Percentiles rank a stretch among this genome's conserved stretches.
phyloP scores from a whole-genome alignment of 2,113 vertebrate species.

The Malaclemys terrapin region DNA sequence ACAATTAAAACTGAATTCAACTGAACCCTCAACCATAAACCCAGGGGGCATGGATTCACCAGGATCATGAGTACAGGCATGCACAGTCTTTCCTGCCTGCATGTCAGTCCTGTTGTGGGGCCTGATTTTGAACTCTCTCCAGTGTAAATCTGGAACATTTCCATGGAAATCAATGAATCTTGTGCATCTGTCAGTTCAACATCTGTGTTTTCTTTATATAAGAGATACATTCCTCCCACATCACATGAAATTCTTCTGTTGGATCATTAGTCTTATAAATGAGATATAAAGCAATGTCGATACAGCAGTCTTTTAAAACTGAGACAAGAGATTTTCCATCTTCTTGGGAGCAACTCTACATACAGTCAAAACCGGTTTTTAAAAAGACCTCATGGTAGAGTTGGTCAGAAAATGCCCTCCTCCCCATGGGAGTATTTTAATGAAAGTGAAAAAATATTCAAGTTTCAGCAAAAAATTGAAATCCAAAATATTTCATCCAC shows the following conservation, averaged over 20 bases:
- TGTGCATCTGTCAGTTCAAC: background rate
- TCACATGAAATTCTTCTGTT: background rate
- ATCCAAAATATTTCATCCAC: background rate
- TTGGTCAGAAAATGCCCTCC: background rate
- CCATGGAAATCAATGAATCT: background rate
- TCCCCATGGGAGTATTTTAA: background rate
- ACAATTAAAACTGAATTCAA: background rate
- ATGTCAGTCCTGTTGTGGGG: background rate
- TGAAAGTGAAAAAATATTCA: background rate
- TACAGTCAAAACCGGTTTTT: background rate
- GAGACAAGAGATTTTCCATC: background rate
- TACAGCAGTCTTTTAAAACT: background rate
- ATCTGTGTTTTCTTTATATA: background rate
- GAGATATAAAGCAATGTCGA: background rate
- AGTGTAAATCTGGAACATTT: background rate
- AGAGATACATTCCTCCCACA: background rate
- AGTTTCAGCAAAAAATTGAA: background rate
- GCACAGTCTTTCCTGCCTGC: background rate
- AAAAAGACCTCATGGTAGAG: background rate
- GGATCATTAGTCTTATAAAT: background rate
- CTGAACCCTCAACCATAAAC: background rate
- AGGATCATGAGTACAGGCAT: background rate
- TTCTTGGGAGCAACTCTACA: background rate
- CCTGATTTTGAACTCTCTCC: background rate
- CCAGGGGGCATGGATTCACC: background rate